Evolutionary conservation across 92 coral and sea anemone genomes (phyloP), one percentile per base, ranked within the genome.

Genomic region (Epizoanthus rinbou): DNA sequence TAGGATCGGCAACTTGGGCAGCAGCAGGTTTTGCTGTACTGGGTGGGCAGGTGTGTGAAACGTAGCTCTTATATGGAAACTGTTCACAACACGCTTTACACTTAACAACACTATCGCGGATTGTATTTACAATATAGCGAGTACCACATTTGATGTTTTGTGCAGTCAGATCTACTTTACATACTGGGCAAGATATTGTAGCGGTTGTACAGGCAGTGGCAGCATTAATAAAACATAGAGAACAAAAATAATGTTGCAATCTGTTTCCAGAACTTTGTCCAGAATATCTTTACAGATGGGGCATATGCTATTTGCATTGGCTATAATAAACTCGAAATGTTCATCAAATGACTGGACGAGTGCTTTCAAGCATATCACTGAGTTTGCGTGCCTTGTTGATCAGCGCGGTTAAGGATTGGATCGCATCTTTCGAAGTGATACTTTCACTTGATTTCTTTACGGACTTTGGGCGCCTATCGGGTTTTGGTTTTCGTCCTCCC

Each of bases 221-320:
- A 64, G 15, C 9, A 23, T 63, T 23, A 0, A 63, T 64, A 7
- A 64, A 64, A 64, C 37, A 64, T 4, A 2, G 14, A 0, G 69
- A 3, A 64, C 69, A 64, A 24, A 64, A 64, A 18, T 64, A 64
- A 23, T 22, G 68, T 6, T 63, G 68, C 68, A 63, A 63, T 63
- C 68, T 3, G 68, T 63, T 63, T 21, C 68, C 68, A 63, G 31
- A 63, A 63, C 68, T n/a, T 63, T 63, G 37, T 63, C 68, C 68
- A 63, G 68, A 22, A 63, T 63, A 6, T 63, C 68, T 22, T 63
- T 63, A 13, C 68, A 63, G 33, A 6, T 63, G 8, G 68, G 68
- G 33, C 68, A 63, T 21, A 63, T 22, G 25, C 68, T 3, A n/a
- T 63, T 63, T 63, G 68, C 68, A 63, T 21, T 3, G 25, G 68